phyloP scores from a whole-genome alignment of 2,888 invertebrate genomes.

The Cyclophora albipunctata region DNA sequence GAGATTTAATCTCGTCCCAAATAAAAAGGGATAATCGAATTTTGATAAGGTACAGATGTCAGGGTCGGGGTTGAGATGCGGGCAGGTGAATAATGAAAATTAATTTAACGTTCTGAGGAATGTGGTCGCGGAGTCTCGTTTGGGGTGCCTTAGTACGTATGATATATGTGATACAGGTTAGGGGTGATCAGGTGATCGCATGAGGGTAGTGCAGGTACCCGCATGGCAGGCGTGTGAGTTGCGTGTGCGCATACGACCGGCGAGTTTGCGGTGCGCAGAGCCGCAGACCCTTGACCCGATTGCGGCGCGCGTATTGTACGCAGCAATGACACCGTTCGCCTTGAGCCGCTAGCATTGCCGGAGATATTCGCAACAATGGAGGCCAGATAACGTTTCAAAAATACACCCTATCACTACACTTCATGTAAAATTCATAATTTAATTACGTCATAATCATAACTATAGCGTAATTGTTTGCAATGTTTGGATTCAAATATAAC shows the following conservation, averaged over 20 bases:
- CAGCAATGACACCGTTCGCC: slow-evolving; percentile 74
- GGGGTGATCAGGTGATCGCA: slow-evolving; percentile 53
- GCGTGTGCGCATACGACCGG: slow-evolving; percentile 17
- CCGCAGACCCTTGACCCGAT: slow-evolving; percentile 69
- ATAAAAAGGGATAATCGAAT: slow-evolving; percentile 34
- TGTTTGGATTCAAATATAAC: too few species aligned
- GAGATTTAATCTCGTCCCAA: slow-evolving; percentile 28
- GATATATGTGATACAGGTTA: slow-evolving; percentile 32
- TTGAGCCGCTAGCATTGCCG: slow-evolving; percentile 74
- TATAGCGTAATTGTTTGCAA: slow-evolving; percentile 25
- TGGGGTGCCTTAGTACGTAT: slow-evolving; percentile 48
- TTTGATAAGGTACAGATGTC: slow-evolving; percentile 41
- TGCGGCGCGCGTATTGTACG: slow-evolving; percentile 66
- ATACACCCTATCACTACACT: slow-evolving; percentile 50
- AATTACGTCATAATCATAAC: slow-evolving; percentile 15
- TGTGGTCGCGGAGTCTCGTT: slow-evolving; percentile 37
- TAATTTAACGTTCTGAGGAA: slow-evolving; percentile 42
- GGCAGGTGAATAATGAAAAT: slow-evolving; percentile 61
- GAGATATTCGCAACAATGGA: slow-evolving; percentile 76
- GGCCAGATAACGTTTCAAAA: slow-evolving; percentile 75
- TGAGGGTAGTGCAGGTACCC: slow-evolving; percentile 57
- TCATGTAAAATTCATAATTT: too few species aligned
- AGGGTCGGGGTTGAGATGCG: slow-evolving; percentile 40
- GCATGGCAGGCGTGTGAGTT: slow-evolving; percentile 29
- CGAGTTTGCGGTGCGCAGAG: slow-evolving; percentile 29